These are phyloP conservation scores for Ceyx cyanopectus DNA, from an alignment of 2,113 vertebrate species.

Conservation along the genomic window DNA sequence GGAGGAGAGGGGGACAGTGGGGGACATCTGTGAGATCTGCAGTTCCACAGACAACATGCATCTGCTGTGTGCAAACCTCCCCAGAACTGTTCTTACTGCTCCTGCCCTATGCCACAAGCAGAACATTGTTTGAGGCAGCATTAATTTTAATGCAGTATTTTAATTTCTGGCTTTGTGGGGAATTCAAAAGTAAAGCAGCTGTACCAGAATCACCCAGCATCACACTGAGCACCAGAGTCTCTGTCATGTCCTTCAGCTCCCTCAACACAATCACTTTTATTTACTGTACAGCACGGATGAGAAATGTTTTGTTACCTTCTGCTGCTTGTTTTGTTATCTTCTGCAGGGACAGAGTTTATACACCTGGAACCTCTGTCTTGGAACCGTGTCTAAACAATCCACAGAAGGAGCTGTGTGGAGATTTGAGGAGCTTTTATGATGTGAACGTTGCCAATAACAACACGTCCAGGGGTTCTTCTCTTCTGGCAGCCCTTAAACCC, in stretches of 20 bases:
- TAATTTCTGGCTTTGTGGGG: background rate
- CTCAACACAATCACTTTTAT: background rate
- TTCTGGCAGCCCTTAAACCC: background rate
- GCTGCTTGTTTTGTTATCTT: background rate
- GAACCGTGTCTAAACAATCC: background rate
- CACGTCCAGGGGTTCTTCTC: background rate
- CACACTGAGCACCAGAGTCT: background rate
- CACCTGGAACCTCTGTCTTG: background rate
- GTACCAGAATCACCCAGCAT: background rate
- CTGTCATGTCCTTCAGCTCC: background rate
- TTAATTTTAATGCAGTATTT: background rate
- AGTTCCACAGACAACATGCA: background rate
- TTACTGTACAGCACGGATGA: background rate
- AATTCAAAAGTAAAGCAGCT: background rate
- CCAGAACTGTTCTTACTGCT: background rate
- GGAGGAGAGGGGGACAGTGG: background rate
- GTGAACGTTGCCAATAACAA: background rate
- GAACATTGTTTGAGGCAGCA: background rate
- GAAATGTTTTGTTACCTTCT: background rate
- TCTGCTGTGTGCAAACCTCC: background rate
- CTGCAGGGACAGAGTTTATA: background rate
- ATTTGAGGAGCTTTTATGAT: background rate
- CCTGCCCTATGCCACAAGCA: background rate
- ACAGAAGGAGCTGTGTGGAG: background rate
- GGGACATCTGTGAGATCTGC: background rate